A percentile compares a stretch with the other conserved stretches of the same genome.
phyloP scores from a whole-genome alignment of 2,113 vertebrate genomes.

The Malaclemys terrapin region DNA sequence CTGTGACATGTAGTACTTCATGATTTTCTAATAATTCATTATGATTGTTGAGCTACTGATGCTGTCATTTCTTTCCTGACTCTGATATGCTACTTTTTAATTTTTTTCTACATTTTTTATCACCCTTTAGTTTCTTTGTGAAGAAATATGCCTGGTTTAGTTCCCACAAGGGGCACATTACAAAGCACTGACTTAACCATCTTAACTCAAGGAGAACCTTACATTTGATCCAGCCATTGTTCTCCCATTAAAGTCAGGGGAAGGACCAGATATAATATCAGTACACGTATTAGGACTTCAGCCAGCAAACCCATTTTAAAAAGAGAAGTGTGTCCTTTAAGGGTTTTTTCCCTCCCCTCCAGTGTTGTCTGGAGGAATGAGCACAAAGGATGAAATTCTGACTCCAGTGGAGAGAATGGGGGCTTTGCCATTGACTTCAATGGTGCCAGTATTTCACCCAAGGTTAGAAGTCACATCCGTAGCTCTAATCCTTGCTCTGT shows the following conservation, averaged over 20 bases:
- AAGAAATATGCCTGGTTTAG: neutral
- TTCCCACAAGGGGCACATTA: neutral
- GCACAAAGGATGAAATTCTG: neutral
- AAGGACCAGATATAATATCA: neutral
- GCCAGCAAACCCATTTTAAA: neutral
- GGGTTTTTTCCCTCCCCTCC: neutral
- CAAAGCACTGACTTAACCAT: slow-evolving; percentile 17
- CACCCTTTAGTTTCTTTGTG: rapidly evolving
- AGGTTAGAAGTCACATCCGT: neutral
- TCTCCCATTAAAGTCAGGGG: neutral
- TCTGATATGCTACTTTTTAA: rapidly evolving
- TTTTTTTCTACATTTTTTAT: neutral
- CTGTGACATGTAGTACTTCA: neutral
- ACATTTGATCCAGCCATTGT: neutral
- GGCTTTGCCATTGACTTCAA: neutral
- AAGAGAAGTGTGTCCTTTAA: neutral
- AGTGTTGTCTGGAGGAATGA: neutral
- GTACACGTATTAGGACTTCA: neutral
- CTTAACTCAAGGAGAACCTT: neutral
- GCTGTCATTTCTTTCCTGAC: neutral
- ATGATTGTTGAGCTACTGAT: neutral
- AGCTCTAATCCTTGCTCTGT: neutral
- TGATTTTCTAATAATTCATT: neutral
- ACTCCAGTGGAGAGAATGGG: neutral
- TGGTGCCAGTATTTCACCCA: neutral